Conservation (phyloP, 2,888 invertebrate species). For the Cheilosia grossa region DNA sequence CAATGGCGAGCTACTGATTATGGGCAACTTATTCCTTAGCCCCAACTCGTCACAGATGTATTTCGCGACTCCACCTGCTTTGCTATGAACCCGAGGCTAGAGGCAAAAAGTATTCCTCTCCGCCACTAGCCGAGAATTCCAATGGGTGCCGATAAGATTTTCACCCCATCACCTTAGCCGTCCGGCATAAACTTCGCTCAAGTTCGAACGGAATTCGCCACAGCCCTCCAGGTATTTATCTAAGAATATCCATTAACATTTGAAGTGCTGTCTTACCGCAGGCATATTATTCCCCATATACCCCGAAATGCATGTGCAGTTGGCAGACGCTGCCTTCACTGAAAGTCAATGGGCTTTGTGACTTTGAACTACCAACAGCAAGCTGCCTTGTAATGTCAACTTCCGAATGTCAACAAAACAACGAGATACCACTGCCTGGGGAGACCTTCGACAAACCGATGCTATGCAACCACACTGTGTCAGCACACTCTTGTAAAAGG, state of each 20-base stretch:
- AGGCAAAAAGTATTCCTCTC: conserved; percentile 5
- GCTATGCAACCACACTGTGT: conserved; percentile 40
- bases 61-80: not conserved
- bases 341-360: conserved; percentile 42
- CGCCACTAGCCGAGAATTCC: conserved; percentile 14
- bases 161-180: conserved; percentile 1
- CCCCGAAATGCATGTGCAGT: conserved; percentile 2
- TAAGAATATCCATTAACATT: not conserved
- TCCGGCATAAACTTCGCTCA: conserved; percentile 1
- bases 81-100: not conserved
- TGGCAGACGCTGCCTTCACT: not conserved
- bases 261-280: not conserved
- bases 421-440: conserved; percentile 6
- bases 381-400: conserved; percentile 34
- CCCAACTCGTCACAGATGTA: not conserved
- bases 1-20: too few species aligned
- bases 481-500: conserved; percentile 20
- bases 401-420: conserved; percentile 18
- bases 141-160: conserved; percentile 5
- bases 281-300: not conserved
- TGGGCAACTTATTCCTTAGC: too few species aligned
- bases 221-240: not conserved
- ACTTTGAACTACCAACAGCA: conserved; percentile 30
- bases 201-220: conserved; percentile 8
- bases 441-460: conserved; percentile 36